These are phyloP conservation scores for Liodrosophila aerea DNA, from an alignment of 2,888 invertebrate genomes.

Conservation along the genomic window DNA sequence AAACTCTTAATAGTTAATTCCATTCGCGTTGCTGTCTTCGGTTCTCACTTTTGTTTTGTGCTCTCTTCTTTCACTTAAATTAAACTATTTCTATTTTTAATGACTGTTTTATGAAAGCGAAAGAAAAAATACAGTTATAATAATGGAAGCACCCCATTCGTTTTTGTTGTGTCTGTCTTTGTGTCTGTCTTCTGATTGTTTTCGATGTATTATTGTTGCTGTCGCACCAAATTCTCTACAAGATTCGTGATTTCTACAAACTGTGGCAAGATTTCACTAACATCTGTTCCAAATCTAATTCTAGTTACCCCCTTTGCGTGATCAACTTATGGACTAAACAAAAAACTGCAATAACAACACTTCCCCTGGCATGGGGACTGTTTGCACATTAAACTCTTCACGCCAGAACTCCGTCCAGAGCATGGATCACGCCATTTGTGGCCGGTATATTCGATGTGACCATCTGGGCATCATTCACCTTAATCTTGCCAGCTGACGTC, in stretches of 20 bases:
- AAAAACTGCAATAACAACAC: conserved; percentile 39
- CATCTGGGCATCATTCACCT: conserved; percentile 91
- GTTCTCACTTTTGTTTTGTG: conserved; percentile 33
- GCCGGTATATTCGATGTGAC: conserved; percentile 93
- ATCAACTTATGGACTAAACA: conserved; percentile 26
- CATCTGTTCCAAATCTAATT: too few relatives aligned
- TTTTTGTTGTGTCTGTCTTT: conserved; percentile 15
- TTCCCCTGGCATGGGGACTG: conserved; percentile 12
- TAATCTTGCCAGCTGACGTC: conserved; percentile 88
- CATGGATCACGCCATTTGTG: conserved; percentile 94
- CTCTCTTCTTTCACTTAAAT: conserved; percentile 59
- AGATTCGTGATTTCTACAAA: conserved; percentile 47
- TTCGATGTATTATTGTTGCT: conserved; percentile 8
- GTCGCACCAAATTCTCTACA: conserved; percentile 54
- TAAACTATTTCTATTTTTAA: conserved; percentile 73
- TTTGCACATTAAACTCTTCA: conserved; percentile 53
- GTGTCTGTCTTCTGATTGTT: conserved; percentile 14
- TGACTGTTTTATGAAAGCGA: conserved; percentile 75
- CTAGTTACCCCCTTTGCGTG: conserved; percentile 44
- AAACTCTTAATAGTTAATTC: conserved; percentile 46
- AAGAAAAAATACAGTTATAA: conserved; percentile 57
- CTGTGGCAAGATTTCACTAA: conserved; percentile 75
- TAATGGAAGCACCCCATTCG: conserved; percentile 76
- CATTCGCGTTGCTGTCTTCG: conserved; percentile 37
- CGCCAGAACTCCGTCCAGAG: conserved; percentile 88